Base-by-base conservation (phyloP, 1,140 invertebrate genomes). In the Dendrolimus kikuchii region DNA sequence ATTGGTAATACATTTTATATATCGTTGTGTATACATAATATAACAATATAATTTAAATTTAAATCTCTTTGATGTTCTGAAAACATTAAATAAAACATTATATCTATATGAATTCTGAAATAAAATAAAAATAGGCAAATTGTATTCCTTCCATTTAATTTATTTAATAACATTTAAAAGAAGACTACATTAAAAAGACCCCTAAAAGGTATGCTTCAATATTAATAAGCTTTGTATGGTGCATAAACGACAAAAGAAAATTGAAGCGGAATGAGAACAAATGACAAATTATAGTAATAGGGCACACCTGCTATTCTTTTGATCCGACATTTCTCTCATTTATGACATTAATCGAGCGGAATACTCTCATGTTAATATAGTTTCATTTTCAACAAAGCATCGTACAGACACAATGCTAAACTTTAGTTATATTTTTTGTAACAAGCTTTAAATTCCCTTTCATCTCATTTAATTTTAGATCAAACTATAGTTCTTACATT, bases 301-400 rank as follows among this genome's bases (percentile, higher is more conserved):
- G 64, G 73, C 67, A 83, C 83, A 86, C 83, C 83, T 86, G 83
- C 78, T 82, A 82, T 86, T 79, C 81, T 85, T 84, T 83, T 81
- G 81, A 86, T 83, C 77, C 61, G 61, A 77, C 77, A 85, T 82
- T 81, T 86, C 78, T 85, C 81, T 85, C 83, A 83, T 86, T 86
- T 86, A 83, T 86, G 78, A 82, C 67, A 69, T 74, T 85, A 85
- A 86, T 86, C 74, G 81, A 79, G 75, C 81, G 78, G 68, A 81
- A 77, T 82, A 70, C 68, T 74, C 64, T 61, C 62, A 65, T 82
- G 72, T 74, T 81, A 77, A 82, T 71, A 80, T 73, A 70, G 66
- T 84, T 72, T 72, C 77, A 68, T 71, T 65, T 62, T 61, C 67
- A 60, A 86, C 83, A 86, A 86, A 77, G 77, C 72, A 56, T 57